Conservation (phyloP, 2,113 vertebrate genomes). For the Dicentrarchus labrax region DNA sequence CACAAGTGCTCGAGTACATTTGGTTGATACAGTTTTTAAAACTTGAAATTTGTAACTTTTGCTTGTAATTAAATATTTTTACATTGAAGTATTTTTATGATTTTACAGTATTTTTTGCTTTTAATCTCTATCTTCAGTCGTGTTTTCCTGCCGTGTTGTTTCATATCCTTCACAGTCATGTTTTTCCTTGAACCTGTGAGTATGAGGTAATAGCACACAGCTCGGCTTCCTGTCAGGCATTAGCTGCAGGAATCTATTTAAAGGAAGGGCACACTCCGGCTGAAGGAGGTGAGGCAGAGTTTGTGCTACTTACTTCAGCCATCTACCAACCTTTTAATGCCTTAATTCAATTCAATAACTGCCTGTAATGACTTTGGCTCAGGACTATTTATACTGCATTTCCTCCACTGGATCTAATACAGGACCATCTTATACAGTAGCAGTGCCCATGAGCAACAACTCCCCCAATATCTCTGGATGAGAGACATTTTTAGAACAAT, state of each 20-base stretch:
- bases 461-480: too few relatives aligned
- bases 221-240: conserved; percentile 42
- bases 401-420: conserved; percentile 6
- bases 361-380: conserved; percentile 38
- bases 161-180: background rate
- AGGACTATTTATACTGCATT: conserved; percentile 27
- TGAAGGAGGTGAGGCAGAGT: conserved; percentile 6
- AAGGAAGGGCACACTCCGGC: conserved; percentile 3
- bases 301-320: conserved; percentile 22
- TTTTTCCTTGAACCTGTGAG: conserved; percentile 2
- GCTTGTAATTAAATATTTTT: too few relatives aligned
- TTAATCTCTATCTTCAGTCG: too few relatives aligned
- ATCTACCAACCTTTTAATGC: conserved; percentile 29
- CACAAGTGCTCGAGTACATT: too few relatives aligned
- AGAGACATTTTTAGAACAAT: too few relatives aligned
- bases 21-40: too few relatives aligned
- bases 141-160: too few relatives aligned
- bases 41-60: too few relatives aligned
- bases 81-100: too few relatives aligned
- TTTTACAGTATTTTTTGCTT: too few relatives aligned
- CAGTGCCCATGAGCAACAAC: too few relatives aligned
- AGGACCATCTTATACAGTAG: too few relatives aligned
- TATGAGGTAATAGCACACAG: conserved; percentile 20
- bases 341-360: conserved; percentile 45
- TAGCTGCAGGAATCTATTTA: conserved; percentile 51